Base-by-base conservation (phyloP, 30 jellyfish, hydroid and myxozoan genomes). In the Aurelia sp. region DNA sequence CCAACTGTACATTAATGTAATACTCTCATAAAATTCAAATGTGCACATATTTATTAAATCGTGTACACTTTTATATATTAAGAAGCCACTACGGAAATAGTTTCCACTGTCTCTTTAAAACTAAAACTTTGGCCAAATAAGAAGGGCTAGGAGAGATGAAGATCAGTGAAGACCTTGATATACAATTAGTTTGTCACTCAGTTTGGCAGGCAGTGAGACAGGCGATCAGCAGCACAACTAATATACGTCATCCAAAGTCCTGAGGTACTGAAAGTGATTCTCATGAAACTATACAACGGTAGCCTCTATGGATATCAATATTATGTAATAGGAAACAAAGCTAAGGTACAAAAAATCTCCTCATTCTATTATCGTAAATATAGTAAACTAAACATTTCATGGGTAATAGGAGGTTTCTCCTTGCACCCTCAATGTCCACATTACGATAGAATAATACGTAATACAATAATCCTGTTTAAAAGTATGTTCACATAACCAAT, bases 351-450 rank as follows among this genome's bases (percentile, higher is more conserved):
- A 77, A 87, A 87, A 87, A 87, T 76, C 91, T 74, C 86, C 40
- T 87, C 81, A 74, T 87, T 77, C 82, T 78, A 68, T 87, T 71
- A 72, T 87, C 85, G 96, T 87, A 78, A 87, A 87, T 87, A 87
- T 87, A 87, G 86, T 61, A 53, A 78, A 78, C 86, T 86, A 76
- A 76, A 66, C 83, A 58, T 66, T 87, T 68, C 71, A 31, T 37
- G 64, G 69, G 78, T 48, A 74, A 88, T 23, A 23, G 15, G 76
- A 86, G 55, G 37, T 21, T 62, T 21, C 81, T 76, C 72, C 22
- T 50, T 23, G 50, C 71, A 61, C 77, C 52, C 59, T 66, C 51
- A 51, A 78, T 68, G 88, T 74, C 79, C 90, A 64, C 79, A 76
- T 71, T 84, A 61, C 81, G 87, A 84, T 66, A 74, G 73, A 35